Evolutionary conservation across 2,797 vertebrate species (phyloP).

Genomic region (Enteromius trimaculatus): DNA sequence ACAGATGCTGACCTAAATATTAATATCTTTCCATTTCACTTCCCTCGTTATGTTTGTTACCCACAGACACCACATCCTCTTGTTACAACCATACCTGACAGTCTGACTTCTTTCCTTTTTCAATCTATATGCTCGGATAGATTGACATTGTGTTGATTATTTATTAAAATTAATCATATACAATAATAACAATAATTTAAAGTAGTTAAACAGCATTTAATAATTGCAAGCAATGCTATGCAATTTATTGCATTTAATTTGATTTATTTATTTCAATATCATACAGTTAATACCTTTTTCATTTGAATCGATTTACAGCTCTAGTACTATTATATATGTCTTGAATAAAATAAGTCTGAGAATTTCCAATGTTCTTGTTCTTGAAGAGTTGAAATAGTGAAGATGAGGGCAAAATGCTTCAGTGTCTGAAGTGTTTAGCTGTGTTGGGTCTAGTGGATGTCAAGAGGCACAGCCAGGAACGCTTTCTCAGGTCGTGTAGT

Average conservation of each 20-base stretch:
- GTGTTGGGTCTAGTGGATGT: constrained; percentile 51
- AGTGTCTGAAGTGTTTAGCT: constrained; percentile 50
- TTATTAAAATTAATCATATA: not conserved
- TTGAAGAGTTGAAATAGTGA: constrained; percentile 26
- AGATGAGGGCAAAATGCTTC: constrained; percentile 37
- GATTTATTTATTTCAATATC: not conserved
- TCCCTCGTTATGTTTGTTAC: constrained; percentile 17
- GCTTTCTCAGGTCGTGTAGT: constrained; percentile 34
- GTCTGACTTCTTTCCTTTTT: not conserved
- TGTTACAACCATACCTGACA: not conserved
- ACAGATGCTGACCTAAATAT: constrained; percentile 46
- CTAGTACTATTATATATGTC: not conserved
- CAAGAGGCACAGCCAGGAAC: constrained; percentile 35
- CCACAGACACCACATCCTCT: constrained; percentile 41
- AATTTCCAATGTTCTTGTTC: constrained; percentile 1
- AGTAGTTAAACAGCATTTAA: not conserved
- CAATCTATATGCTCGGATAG: not conserved
- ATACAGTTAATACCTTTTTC: not conserved
- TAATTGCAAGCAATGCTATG: not conserved
- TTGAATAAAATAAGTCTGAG: not conserved
- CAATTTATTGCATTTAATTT: not conserved
- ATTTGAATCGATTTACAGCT: not conserved
- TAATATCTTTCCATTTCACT: constrained; percentile 23
- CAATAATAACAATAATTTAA: not conserved
- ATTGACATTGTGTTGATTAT: not conserved